phyloP scores from a whole-genome alignment of 2,113 vertebrate species.

The Myrmecobius fasciatus region DNA sequence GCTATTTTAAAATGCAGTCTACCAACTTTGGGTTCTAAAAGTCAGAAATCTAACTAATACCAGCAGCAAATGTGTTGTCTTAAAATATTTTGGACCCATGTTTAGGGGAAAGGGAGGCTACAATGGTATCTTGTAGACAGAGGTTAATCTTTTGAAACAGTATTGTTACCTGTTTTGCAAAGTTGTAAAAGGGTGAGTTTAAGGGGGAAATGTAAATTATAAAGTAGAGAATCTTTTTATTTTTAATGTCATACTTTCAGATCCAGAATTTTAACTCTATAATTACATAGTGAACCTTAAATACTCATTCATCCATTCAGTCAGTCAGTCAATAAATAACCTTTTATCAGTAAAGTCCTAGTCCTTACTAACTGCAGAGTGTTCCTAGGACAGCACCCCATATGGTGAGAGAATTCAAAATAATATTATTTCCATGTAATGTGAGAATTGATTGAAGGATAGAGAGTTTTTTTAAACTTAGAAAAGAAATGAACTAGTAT shows the following conservation, averaged over 20 bases:
- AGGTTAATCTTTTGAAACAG: not conserved
- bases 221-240: not conserved
- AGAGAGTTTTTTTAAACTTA: not conserved
- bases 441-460: not conserved
- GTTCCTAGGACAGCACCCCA: not conserved
- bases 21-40: not conserved
- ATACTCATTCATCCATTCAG: not conserved
- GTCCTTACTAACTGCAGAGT: not conserved
- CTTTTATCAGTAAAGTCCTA: not conserved
- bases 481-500: not conserved
- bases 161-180: not conserved
- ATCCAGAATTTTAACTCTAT: not conserved
- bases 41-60: not conserved
- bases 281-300: not conserved
- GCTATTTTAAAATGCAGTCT: not conserved
- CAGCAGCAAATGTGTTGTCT: not conserved
- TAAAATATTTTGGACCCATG: not conserved
- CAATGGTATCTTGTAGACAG: not conserved
- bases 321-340: not conserved
- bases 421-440: not conserved
- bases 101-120: not conserved
- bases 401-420: not conserved
- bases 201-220: not conserved
- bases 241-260: not conserved
- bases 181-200: not conserved